phyloP scores from a whole-genome alignment of 1,140 invertebrate species.

The Drosophila arizonae region DNA sequence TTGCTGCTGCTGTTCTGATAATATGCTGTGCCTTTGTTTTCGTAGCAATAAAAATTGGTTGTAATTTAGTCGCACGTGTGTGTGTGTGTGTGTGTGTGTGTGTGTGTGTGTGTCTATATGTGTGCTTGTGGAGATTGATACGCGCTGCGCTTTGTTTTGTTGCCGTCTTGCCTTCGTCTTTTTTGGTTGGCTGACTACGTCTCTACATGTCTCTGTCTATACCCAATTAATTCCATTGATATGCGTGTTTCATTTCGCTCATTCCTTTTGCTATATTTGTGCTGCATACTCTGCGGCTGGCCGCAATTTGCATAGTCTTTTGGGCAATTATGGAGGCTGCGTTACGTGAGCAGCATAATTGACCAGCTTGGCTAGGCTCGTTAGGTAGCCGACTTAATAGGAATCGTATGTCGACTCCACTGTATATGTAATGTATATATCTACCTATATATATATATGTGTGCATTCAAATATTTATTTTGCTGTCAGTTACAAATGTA shows the following conservation, averaged over 20 bases:
- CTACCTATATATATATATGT: neutral
- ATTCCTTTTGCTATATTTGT: constrained; percentile 47
- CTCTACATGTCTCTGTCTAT: constrained; percentile 27
- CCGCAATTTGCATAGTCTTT: constrained; percentile 71
- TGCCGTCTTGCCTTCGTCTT: constrained; percentile 16
- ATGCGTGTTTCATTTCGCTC: constrained; percentile 66
- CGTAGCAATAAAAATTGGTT: constrained; percentile 79
- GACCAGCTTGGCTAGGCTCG: constrained; percentile 13
- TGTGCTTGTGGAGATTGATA: constrained; percentile 69
- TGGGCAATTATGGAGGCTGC: constrained; percentile 67
- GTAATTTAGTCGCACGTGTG: constrained; percentile 63
- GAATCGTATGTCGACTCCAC: constrained; percentile 3
- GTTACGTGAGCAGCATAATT: constrained; percentile 71
- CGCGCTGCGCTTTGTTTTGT: constrained; percentile 55
- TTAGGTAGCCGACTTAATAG: neutral
- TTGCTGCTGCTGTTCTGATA: constrained; percentile 46
- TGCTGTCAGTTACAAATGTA: constrained; percentile 17
- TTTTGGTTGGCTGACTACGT: neutral
- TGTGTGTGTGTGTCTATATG: constrained; percentile 50
- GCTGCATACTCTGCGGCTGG: constrained; percentile 68
- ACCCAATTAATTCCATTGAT: constrained; percentile 80
- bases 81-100: constrained; percentile 43
- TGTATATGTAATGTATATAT: constrained; percentile 3
- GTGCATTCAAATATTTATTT: constrained; percentile 6
- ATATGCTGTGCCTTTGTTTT: constrained; percentile 80